These are phyloP conservation scores for Drosophila melanocephala DNA, from an alignment of 2,888 invertebrate species.

Conservation along the genomic window DNA sequence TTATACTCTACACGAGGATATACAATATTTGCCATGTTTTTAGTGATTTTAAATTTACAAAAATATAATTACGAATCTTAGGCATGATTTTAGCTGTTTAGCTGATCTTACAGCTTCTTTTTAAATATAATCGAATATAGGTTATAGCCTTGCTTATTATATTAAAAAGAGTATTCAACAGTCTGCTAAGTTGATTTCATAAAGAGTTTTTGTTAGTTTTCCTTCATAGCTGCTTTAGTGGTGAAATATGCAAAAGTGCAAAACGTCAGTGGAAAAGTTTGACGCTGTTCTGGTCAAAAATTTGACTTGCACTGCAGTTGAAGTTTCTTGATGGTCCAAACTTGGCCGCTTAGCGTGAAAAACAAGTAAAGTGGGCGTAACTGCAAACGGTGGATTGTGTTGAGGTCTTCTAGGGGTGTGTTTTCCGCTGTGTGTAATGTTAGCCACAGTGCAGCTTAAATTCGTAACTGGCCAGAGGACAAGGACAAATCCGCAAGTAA, in stretches of 20 bases:
- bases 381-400: conserved; percentile 1
- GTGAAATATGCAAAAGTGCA: conserved; percentile 79
- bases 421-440: conserved; percentile 39
- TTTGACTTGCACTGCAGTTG: conserved; percentile 77
- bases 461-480: conserved; percentile 64
- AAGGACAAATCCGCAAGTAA: conserved; percentile 76
- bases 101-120: neutral
- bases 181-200: neutral
- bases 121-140: neutral
- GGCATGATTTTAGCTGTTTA: neutral
- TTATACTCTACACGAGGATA: conserved; percentile 11
- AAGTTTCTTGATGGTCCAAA: conserved; percentile 78
- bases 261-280: conserved; percentile 73
- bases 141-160: neutral
- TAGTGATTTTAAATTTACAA: neutral
- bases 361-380: conserved; percentile 72
- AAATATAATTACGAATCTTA: neutral
- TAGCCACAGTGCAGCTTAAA: conserved; percentile 43
- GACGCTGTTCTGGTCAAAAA: conserved; percentile 77
- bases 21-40: neutral
- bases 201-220: conserved; percentile 40
- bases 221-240: conserved; percentile 55
- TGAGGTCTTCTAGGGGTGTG: neutral
- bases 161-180: conserved; percentile 16
- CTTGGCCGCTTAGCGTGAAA: conserved; percentile 72